Percentiles rank a stretch among this genome's conserved stretches.
Evolutionary conservation across 2,113 vertebrate species (phyloP).

Genomic region (Oryzias melastigma): DNA sequence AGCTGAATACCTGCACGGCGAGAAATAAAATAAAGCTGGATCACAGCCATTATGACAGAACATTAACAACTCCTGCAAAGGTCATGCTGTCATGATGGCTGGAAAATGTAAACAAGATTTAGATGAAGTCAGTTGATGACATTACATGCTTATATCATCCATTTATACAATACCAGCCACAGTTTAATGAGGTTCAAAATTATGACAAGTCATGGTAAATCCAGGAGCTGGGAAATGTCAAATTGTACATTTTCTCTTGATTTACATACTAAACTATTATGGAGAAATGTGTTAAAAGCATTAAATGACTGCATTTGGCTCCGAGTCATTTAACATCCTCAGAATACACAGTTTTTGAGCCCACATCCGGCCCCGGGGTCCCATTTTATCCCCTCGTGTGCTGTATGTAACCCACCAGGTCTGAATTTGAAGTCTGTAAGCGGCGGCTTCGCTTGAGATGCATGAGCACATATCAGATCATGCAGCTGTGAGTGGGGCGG

Average conservation of each 20-base stretch:
- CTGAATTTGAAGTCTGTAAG: too few species aligned
- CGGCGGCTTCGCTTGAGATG: too few species aligned
- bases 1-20: conserved; percentile 6
- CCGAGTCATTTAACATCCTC: too few species aligned
- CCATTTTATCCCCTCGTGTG: too few species aligned
- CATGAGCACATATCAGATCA: too few species aligned
- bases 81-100: conserved; percentile 1
- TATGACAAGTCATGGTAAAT: conserved; percentile 13
- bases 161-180: background rate
- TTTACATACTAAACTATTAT: background rate
- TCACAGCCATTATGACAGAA: background rate
- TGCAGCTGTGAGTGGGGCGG: too few species aligned
- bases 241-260: background rate
- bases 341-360: too few species aligned
- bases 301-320: too few species aligned
- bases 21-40: conserved; percentile 4
- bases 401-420: too few species aligned
- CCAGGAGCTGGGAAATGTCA: conserved; percentile 21
- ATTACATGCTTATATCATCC: conserved; percentile 25
- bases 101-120: background rate
- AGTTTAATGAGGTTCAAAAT: background rate
- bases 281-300: too few species aligned
- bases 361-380: too few species aligned
- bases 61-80: conserved; percentile 1
- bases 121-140: conserved; percentile 6